These are phyloP conservation scores for Orchesella cincta DNA, from an alignment of 1,140 invertebrate species.

Conservation along the genomic window DNA sequence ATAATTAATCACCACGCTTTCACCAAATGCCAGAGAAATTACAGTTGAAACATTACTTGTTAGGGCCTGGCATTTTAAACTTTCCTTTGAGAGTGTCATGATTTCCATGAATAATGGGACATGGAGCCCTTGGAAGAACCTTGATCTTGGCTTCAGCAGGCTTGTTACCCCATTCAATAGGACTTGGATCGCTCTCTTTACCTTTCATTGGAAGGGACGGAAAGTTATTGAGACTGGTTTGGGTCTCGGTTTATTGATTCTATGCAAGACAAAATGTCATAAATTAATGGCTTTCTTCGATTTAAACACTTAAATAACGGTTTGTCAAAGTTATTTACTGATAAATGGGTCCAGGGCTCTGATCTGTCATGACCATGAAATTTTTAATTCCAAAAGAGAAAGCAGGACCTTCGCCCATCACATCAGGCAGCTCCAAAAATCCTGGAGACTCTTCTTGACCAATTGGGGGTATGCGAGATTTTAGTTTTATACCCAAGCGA, in stretches of 20 bases:
- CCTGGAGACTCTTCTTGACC: neutral
- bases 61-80: conserved; percentile 3
- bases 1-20: neutral
- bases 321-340: neutral
- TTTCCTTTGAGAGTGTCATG: conserved; percentile 4
- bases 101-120: neutral
- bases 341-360: conserved; percentile 29
- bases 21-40: neutral
- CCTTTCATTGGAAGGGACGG: conserved; percentile 28
- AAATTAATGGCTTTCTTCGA: no score
- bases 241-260: neutral
- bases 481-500: conserved; percentile 8
- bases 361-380: neutral
- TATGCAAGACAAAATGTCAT: no score
- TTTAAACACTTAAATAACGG: no score
- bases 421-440: neutral
- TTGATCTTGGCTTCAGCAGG: neutral
- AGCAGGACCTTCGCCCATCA: neutral
- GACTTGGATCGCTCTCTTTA: conserved; percentile 22
- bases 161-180: conserved; percentile 17
- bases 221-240: conserved; percentile 38
- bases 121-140: neutral
- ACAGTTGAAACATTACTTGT: conserved; percentile 3
- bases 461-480: neutral
- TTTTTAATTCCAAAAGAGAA: conserved; percentile 18